Evolutionary conservation across 2,888 invertebrate genomes (phyloP).

Genomic region (Carcina quercana): DNA sequence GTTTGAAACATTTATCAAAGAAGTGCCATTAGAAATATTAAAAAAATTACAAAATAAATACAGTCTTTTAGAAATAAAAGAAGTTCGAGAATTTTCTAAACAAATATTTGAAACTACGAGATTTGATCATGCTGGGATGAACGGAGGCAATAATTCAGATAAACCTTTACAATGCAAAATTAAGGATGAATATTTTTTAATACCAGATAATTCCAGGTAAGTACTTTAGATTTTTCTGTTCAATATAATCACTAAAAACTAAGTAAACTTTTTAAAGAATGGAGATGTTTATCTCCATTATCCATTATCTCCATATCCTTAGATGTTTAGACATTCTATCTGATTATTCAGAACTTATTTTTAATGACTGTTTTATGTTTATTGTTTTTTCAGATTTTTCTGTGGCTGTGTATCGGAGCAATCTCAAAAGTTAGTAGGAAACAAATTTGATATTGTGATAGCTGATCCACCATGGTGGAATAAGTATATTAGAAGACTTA

Average conservation of each 20-base stretch:
- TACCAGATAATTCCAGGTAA: conserved; percentile 80
- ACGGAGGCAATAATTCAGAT: conserved; percentile 74
- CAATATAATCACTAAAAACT: no score
- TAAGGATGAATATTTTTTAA: conserved; percentile 68
- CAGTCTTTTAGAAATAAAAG: conserved; percentile 40
- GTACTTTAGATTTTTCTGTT: no score
- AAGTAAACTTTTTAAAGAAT: no score
- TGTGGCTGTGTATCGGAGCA: conserved; percentile 74
- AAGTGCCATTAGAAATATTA: conserved; percentile 26
- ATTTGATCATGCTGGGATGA: conserved; percentile 35
- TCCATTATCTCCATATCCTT: no score
- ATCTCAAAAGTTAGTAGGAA: conserved; percentile 52
- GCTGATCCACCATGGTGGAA: conserved; percentile 98
- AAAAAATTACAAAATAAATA: conserved; percentile 20
- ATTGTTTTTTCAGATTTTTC: conserved; percentile 72
- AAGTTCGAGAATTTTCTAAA: conserved; percentile 37
- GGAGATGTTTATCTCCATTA: no score
- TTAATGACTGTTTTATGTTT: not conserved
- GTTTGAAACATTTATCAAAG: conserved; percentile 28
- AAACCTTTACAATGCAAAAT: conserved; percentile 63
- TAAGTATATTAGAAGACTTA: conserved; percentile 90
- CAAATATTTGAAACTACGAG: conserved; percentile 39
- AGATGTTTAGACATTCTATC: no score
- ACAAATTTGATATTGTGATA: conserved; percentile 85
- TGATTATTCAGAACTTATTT: conserved; percentile 2